A percentile compares a stretch with the other conserved stretches of the same genome.
phyloP scores from a whole-genome alignment of 2,797 vertebrate genomes.

The Peromyscus nudipes region DNA sequence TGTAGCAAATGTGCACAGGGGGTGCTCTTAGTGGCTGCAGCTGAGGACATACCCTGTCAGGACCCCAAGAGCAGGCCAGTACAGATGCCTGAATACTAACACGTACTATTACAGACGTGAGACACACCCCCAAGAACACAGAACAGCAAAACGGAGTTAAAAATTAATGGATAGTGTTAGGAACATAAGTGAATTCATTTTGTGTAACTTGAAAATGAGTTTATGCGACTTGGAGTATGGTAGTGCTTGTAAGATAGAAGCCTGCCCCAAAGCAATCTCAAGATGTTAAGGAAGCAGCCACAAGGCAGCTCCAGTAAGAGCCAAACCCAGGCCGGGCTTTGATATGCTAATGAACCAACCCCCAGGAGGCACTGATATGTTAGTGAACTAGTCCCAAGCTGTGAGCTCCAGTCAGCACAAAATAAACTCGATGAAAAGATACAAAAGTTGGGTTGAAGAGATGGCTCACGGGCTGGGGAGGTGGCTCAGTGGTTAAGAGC shows the following conservation, averaged over 20 bases:
- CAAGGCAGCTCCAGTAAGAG: background rate
- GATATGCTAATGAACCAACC: background rate
- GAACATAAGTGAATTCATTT: background rate
- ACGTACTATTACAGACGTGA: background rate
- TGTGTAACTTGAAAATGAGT: background rate
- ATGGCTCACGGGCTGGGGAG: too few relatives aligned
- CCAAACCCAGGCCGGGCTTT: background rate
- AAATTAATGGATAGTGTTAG: background rate
- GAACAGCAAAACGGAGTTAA: background rate
- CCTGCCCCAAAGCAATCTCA: background rate
- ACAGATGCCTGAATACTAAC: too few relatives aligned
- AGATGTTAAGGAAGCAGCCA: background rate
- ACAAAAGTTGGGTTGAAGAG: too few relatives aligned
- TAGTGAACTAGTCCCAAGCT: background rate
- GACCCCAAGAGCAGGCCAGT: too few relatives aligned
- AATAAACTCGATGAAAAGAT: background rate
- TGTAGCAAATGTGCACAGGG: too few relatives aligned
- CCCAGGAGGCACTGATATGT: background rate
- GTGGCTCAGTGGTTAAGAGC: too few relatives aligned
- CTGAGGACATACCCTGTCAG: too few relatives aligned
- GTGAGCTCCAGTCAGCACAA: background rate
- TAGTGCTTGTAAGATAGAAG: background rate
- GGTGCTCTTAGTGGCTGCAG: too few relatives aligned
- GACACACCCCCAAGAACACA: background rate
- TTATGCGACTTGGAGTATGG: background rate